phyloP scores from a whole-genome alignment of 2,113 vertebrate species.

The Ursus arctos region DNA sequence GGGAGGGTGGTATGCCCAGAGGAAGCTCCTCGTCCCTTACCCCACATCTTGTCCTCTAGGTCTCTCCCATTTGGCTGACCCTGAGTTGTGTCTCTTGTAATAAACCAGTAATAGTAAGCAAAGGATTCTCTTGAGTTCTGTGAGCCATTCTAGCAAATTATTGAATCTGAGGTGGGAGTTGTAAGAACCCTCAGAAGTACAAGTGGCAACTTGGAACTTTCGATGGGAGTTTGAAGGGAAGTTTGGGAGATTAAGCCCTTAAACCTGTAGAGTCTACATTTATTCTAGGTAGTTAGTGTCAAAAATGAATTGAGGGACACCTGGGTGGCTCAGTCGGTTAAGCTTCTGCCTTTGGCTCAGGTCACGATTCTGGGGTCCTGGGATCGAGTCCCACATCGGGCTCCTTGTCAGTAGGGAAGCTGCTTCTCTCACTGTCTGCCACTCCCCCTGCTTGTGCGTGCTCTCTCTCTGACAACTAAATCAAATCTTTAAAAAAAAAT shows the following conservation, averaged over 20 bases:
- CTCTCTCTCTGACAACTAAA: too few relatives aligned
- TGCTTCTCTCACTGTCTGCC: too few relatives aligned
- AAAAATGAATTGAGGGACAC: neutral
- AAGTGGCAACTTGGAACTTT: neutral
- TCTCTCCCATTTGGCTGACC: neutral
- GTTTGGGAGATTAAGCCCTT: neutral
- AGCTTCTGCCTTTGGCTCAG: too few relatives aligned
- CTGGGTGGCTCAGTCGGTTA: too few relatives aligned
- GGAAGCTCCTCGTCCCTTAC: neutral
- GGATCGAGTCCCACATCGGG: too few relatives aligned
- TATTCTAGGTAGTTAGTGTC: neutral
- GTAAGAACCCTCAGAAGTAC: neutral
- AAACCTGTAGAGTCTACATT: neutral
- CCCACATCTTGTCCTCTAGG: neutral
- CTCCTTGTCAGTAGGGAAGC: too few relatives aligned
- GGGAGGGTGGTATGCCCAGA: neutral
- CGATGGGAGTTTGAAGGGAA: neutral
- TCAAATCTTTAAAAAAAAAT: too few relatives aligned
- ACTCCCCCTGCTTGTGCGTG: too few relatives aligned
- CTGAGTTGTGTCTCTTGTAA: neutral
- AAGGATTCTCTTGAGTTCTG: neutral
- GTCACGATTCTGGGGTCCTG: too few relatives aligned
- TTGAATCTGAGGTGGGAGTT: neutral
- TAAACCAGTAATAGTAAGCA: neutral
- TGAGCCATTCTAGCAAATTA: neutral